These are phyloP conservation scores for Illadopsis cleaveri DNA, from an alignment of 2,113 vertebrate species.

Conservation along the genomic window DNA sequence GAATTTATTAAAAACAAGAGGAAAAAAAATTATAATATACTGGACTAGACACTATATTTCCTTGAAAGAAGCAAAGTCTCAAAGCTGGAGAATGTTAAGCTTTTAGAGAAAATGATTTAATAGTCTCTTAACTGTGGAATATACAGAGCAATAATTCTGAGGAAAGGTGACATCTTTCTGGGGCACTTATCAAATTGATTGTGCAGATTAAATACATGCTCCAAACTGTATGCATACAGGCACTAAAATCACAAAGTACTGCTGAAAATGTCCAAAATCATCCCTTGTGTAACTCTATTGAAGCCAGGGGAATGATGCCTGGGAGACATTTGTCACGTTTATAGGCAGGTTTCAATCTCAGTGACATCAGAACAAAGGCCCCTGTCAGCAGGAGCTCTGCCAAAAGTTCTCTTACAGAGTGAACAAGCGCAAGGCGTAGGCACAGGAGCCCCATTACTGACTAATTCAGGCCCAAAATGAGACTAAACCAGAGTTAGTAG, in stretches of 20 bases:
- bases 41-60: background rate
- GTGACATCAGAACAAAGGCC: constrained; percentile 30
- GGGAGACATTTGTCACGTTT: constrained; percentile 24
- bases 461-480: background rate
- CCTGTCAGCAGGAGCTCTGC: background rate
- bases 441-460: background rate
- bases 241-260: constrained; percentile 34
- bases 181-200: constrained; percentile 45
- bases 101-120: constrained; percentile 57
- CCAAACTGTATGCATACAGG: background rate
- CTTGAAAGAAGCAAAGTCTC: background rate
- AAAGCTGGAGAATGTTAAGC: constrained; percentile 1
- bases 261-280: constrained; percentile 38
- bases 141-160: constrained; percentile 36
- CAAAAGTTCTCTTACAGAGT: background rate
- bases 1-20: background rate
- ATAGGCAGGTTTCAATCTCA: constrained; percentile 44
- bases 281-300: constrained; percentile 41
- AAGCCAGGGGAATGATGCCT: constrained; percentile 1
- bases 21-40: background rate
- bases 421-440: background rate
- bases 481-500: background rate
- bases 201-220: constrained; percentile 49
- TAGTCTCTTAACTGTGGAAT: constrained; percentile 16
- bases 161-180: constrained; percentile 44